Conservation (phyloP, 2,888 invertebrate species). For the Spisula solida region DNA sequence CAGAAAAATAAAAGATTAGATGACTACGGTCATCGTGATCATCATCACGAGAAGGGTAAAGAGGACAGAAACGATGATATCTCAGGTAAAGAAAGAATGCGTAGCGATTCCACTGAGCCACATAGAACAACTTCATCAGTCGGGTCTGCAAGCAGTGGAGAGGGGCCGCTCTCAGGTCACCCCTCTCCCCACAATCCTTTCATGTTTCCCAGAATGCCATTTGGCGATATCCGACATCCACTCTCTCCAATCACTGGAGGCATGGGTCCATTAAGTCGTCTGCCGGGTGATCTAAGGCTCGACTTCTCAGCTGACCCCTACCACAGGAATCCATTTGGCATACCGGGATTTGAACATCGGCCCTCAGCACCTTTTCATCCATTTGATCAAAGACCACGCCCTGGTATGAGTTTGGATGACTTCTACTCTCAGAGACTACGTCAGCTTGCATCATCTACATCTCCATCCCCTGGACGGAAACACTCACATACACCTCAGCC, state of each 20-base stretch:
- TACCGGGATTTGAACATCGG: slow-evolving; percentile 68
- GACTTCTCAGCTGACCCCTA: slow-evolving; percentile 90
- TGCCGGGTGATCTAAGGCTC: slow-evolving; percentile 93
- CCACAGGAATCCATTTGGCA: slow-evolving; percentile 61
- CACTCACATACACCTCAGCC: slow-evolving; percentile 77
- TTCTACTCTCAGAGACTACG: slow-evolving; percentile 99
- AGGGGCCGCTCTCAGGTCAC: slow-evolving; percentile 69
- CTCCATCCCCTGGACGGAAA: slow-evolving; percentile 77
- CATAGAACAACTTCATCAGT: slow-evolving; percentile 76
- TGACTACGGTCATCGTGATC: slow-evolving; percentile 37
- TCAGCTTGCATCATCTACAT: slow-evolving; percentile 94
- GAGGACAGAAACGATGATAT: slow-evolving; percentile 60
- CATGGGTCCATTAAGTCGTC: slow-evolving; percentile 90
- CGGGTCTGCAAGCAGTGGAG: slow-evolving; percentile 74
- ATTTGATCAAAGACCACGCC: slow-evolving; percentile 65
- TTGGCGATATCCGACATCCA: slow-evolving; percentile 83
- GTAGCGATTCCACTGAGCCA: slow-evolving; percentile 69
- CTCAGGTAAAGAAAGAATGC: slow-evolving; percentile 73
- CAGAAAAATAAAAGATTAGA: slow-evolving; percentile 87
- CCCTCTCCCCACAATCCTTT: slow-evolving; percentile 75
- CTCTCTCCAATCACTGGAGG: slow-evolving; percentile 81
- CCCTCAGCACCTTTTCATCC: slow-evolving; percentile 73
- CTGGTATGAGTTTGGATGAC: slow-evolving; percentile 66
- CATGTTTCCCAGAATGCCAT: slow-evolving; percentile 76
- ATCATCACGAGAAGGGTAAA: slow-evolving; percentile 34